Evolutionary conservation across 2,888 invertebrate species (phyloP).

Genomic region (Emmelina monodactyla): DNA sequence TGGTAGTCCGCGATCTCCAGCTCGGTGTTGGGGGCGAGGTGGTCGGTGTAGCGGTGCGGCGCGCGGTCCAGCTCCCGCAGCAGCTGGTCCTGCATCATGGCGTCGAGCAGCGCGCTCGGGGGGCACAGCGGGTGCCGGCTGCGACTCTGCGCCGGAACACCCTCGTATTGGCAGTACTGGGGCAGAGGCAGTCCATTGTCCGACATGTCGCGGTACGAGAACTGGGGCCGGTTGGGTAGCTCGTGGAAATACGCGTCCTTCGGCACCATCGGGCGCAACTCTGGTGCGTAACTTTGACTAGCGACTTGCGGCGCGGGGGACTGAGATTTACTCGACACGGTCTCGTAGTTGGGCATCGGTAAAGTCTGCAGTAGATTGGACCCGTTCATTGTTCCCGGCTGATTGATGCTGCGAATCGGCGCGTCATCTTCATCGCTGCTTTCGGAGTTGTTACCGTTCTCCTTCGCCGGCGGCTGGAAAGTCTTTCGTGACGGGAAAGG

Average conservation of each 20-base stretch:
- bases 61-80: constrained; percentile 58
- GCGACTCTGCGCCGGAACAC: constrained; percentile 36
- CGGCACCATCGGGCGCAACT: constrained; percentile 50
- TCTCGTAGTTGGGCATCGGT: constrained; percentile 66
- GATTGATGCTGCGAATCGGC: constrained; percentile 47
- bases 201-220: constrained; percentile 36
- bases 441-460: constrained; percentile 61
- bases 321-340: constrained; percentile 49
- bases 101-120: constrained; percentile 54
- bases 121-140: constrained; percentile 52
- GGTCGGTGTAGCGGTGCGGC: constrained; percentile 57
- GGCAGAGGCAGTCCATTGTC: constrained; percentile 35
- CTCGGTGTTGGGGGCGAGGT: constrained; percentile 52
- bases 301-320: constrained; percentile 38
- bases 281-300: constrained; percentile 25
- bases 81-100: constrained; percentile 63
- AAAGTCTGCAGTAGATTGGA: constrained; percentile 58
- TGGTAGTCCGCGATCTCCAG: constrained; percentile 56
- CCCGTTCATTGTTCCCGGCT: constrained; percentile 64
- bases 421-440: constrained; percentile 67
- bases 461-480: constrained; percentile 51
- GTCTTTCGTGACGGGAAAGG: constrained; percentile 60
- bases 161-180: constrained; percentile 36
- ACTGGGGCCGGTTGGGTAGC: constrained; percentile 56
- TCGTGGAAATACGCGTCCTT: constrained; percentile 71